These are phyloP conservation scores for Acanthosepion esculentum DNA, from an alignment of 2,888 invertebrate genomes.

Conservation along the genomic window DNA sequence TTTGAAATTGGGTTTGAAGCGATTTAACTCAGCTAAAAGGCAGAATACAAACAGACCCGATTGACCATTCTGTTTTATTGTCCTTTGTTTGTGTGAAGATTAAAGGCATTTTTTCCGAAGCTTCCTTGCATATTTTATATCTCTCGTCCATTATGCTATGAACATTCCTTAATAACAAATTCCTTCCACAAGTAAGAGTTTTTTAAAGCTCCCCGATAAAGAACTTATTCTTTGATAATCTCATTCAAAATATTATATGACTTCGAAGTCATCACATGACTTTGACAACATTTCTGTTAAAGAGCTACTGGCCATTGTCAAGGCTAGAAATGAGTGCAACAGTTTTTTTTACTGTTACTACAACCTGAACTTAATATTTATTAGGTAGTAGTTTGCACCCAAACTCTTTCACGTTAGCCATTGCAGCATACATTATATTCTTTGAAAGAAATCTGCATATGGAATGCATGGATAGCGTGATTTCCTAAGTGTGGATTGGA, in stretches of 20 bases:
- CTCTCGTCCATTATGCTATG: neutral
- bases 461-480: too few relatives aligned
- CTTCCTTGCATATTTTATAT: neutral
- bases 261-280: too few relatives aligned
- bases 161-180: neutral
- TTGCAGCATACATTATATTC: too few relatives aligned
- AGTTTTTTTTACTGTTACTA: too few relatives aligned
- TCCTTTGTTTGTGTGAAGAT: neutral
- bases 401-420: too few relatives aligned
- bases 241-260: neutral
- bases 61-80: neutral
- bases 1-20: neutral
- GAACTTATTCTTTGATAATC: neutral
- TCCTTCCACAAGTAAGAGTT: neutral
- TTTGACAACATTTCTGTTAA: too few relatives aligned
- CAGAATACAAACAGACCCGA: neutral
- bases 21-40: neutral
- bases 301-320: too few relatives aligned
- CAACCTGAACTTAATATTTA: too few relatives aligned
- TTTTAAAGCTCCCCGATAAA: neutral
- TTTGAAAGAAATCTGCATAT: too few relatives aligned
- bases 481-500: too few relatives aligned
- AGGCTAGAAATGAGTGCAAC: too few relatives aligned
- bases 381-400: too few relatives aligned
- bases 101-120: neutral